phyloP scores from a whole-genome alignment of 1,140 invertebrate genomes.

The Drosophila nigrodunni region DNA sequence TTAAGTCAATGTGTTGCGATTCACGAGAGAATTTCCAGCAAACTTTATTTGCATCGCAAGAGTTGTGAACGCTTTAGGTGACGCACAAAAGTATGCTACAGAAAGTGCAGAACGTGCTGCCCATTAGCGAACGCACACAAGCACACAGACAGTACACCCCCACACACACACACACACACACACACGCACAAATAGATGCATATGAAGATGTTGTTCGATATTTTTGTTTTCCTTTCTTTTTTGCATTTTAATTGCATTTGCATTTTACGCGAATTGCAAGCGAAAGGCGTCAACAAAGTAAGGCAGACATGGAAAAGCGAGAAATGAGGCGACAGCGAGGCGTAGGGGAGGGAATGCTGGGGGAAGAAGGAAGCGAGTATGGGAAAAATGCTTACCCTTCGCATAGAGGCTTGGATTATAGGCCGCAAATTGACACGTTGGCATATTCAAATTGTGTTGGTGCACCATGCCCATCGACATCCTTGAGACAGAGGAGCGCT shows the following conservation, averaged over 20 bases:
- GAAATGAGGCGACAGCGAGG: neutral
- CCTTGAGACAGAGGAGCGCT: constrained; percentile 80
- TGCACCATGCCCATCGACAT: constrained; percentile 84
- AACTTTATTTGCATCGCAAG: constrained; percentile 24
- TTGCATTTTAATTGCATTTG: constrained; percentile 74
- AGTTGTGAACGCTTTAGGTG: constrained; percentile 3
- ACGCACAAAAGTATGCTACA: constrained; percentile 38
- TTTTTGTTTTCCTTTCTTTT: constrained; percentile 36
- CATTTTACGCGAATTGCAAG: constrained; percentile 22
- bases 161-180: neutral
- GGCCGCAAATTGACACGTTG: constrained; percentile 82
- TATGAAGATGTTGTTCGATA: constrained; percentile 52
- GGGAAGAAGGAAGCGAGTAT: too few relatives aligned
- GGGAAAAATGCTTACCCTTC: constrained; percentile 68
- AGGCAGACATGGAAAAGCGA: neutral
- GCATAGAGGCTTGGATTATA: constrained; percentile 82
- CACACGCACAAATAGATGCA: neutral
- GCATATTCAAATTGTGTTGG: constrained; percentile 80
- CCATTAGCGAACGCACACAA: constrained; percentile 2
- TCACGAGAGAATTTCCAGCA: constrained; percentile 9
- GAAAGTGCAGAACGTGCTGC: constrained; percentile 14
- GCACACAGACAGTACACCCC: neutral
- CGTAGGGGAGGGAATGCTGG: neutral
- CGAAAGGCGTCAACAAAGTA: neutral
- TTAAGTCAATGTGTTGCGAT: constrained; percentile 23